These are phyloP conservation scores for Hyppa rectilinea DNA, from an alignment of 2,888 invertebrate genomes.

Conservation along the genomic window DNA sequence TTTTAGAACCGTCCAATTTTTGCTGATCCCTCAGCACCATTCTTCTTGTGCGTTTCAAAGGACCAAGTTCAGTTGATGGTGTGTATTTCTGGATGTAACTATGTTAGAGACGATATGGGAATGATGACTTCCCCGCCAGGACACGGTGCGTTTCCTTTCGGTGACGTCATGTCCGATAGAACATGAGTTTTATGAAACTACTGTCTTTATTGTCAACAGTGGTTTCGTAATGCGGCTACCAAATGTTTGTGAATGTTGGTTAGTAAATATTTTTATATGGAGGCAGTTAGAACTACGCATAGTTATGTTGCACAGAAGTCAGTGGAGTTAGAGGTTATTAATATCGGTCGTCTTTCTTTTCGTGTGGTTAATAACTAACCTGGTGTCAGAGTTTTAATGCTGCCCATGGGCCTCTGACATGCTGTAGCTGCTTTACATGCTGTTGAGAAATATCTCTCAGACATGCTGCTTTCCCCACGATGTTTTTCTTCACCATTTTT, in stretches of 20 bases:
- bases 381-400: no score
- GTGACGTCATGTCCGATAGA: slow-evolving; percentile 84
- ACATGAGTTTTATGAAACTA: slow-evolving; percentile 59
- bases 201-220: slow-evolving; percentile 54
- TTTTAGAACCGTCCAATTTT: slow-evolving; percentile 81
- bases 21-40: slow-evolving; percentile 68
- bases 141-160: slow-evolving; percentile 83
- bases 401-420: no score
- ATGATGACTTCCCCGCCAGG: slow-evolving; percentile 85
- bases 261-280: slow-evolving; percentile 10
- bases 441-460: no score
- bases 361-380: no score
- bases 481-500: no score
- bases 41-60: slow-evolving; percentile 32
- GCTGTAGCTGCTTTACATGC: no score
- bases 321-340: not conserved
- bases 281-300: not conserved
- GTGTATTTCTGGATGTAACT: slow-evolving; percentile 84
- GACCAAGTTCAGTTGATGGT: slow-evolving; percentile 65
- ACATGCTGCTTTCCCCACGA: no score
- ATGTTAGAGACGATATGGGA: slow-evolving; percentile 82
- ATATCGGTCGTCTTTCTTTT: no score
- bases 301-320: not conserved
- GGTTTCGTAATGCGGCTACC: slow-evolving; percentile 31
- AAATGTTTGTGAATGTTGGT: slow-evolving; percentile 45